phyloP scores from a whole-genome alignment of 2,888 invertebrate species.

The Eupithecia dodoneata region DNA sequence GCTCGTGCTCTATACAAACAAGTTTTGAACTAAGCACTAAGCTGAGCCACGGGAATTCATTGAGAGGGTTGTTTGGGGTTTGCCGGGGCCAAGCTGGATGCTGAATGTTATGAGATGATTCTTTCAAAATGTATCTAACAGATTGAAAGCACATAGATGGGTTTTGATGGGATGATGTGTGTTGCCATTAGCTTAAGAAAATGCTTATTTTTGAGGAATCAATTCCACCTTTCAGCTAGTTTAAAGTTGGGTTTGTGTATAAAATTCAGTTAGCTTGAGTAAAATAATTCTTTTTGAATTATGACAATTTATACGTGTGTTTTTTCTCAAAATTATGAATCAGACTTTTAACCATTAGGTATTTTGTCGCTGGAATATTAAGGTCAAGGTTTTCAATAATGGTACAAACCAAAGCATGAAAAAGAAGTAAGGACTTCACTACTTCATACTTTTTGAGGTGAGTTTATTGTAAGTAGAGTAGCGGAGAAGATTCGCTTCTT shows the following conservation, averaged over 20 bases:
- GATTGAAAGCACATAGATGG: not conserved
- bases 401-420: not conserved
- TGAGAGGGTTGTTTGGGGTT: not conserved
- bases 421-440: not conserved
- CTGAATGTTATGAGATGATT: not conserved
- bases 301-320: not conserved
- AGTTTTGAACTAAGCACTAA: conserved; percentile 29
- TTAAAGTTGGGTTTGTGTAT: not conserved
- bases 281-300: not conserved
- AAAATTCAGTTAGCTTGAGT: not conserved
- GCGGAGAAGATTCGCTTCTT: not conserved
- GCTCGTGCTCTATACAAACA: conserved; percentile 13
- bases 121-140: not conserved
- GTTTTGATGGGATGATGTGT: not conserved
- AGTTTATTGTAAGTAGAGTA: not conserved
- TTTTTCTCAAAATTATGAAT: not conserved
- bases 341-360: not conserved
- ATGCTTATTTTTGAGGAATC: not conserved
- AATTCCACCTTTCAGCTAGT: not conserved
- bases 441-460: not conserved
- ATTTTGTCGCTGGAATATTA: not conserved
- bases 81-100: not conserved
- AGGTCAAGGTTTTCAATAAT: not conserved
- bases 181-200: not conserved
- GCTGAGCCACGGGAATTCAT: conserved; percentile 19